Evolutionary conservation across 2,888 invertebrate species (phyloP).

Genomic region (Myopa testacea): DNA sequence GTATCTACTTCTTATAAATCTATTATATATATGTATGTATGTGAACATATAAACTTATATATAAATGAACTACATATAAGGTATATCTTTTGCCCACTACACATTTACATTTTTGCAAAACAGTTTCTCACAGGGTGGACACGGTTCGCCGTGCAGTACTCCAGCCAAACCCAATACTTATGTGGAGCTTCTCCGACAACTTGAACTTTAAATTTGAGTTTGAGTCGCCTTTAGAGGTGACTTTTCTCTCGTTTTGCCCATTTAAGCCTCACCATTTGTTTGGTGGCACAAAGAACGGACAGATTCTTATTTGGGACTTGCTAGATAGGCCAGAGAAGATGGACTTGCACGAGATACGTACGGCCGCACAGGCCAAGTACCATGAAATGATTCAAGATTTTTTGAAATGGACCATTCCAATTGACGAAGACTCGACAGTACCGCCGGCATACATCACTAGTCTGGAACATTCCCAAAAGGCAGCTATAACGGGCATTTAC

Average conservation of each 20-base stretch:
- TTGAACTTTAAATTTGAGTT: slow-evolving; percentile 78
- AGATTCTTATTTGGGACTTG: slow-evolving; percentile 79
- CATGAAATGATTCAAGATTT: slow-evolving; percentile 73
- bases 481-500: slow-evolving; percentile 74
- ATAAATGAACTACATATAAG: not conserved
- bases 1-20: too few relatives aligned
- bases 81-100: too few relatives aligned
- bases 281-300: slow-evolving; percentile 80
- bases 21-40: not conserved
- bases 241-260: slow-evolving; percentile 76
- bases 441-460: slow-evolving; percentile 74
- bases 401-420: slow-evolving; percentile 78
- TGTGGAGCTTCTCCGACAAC: slow-evolving; percentile 82
- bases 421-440: slow-evolving; percentile 72
- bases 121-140: slow-evolving; percentile 64
- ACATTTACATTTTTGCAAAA: not conserved
- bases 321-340: slow-evolving; percentile 74
- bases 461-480: slow-evolving; percentile 74
- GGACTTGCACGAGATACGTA: slow-evolving; percentile 74
- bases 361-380: slow-evolving; percentile 75
- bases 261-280: slow-evolving; percentile 76
- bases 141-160: slow-evolving; percentile 72
- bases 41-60: not conserved
- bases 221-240: slow-evolving; percentile 76
- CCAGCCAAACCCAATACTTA: slow-evolving; percentile 75